phyloP scores from a whole-genome alignment of 2,113 vertebrate genomes.

The Octodon degus region DNA sequence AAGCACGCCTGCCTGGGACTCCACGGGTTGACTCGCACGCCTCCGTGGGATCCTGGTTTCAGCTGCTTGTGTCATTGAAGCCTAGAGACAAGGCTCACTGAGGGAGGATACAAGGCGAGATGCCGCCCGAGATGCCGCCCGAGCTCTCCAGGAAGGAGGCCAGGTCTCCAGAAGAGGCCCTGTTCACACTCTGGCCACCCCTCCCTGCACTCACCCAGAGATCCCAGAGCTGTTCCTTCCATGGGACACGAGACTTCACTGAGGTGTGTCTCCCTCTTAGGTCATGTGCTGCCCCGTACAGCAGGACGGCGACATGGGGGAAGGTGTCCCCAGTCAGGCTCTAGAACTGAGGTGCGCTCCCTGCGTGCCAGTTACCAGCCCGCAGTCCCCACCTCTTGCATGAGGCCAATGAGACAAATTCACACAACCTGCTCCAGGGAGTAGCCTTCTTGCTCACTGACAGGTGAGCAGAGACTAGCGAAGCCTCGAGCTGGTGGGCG shows the following conservation, averaged over 20 bases:
- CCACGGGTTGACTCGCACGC: background rate
- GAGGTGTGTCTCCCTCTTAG: too few species aligned
- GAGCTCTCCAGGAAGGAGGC: background rate
- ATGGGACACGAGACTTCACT: background rate
- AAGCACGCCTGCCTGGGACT: background rate
- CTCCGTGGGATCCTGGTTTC: background rate
- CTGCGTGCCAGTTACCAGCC: background rate
- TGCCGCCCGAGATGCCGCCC: too few species aligned
- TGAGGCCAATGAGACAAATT: background rate
- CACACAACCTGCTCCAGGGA: background rate
- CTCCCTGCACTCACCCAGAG: background rate
- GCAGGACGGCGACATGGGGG: background rate
- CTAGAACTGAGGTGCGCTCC: background rate
- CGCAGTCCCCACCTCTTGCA: background rate
- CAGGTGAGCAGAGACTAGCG: background rate
- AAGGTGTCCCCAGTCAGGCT: background rate
- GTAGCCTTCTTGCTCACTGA: background rate
- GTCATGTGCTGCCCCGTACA: background rate
- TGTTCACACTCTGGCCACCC: rapidly evolving
- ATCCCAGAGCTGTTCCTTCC: background rate
- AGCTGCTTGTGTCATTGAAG: background rate
- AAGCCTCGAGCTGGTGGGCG: background rate
- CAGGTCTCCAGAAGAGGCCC: background rate
- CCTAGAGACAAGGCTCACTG: background rate
- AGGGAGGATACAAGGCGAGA: background rate